Conservation (phyloP, 2,113 vertebrate species). For the Prinia subflava region DNA sequence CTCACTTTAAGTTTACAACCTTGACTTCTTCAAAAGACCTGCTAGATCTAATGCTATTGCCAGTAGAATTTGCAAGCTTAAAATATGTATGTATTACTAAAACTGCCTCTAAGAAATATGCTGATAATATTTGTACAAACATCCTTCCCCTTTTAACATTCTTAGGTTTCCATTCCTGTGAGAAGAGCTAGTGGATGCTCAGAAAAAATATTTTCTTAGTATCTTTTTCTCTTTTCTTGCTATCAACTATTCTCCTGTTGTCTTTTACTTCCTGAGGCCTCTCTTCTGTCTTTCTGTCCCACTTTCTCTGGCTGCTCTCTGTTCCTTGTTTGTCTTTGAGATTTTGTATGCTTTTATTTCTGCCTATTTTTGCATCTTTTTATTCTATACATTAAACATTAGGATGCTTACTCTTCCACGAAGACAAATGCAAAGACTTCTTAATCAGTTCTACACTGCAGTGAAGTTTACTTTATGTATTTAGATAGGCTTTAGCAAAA, state of each 20-base stretch:
- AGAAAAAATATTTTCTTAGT: neutral
- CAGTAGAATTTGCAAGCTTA: neutral
- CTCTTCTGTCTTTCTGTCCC: neutral
- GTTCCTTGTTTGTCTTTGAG: neutral
- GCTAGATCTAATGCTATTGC: neutral
- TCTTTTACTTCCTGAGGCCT: neutral
- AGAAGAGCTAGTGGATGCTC: neutral
- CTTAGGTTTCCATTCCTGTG: neutral
- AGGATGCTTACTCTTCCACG: neutral
- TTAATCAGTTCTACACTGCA: neutral
- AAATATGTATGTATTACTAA: neutral
- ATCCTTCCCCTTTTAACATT: neutral
- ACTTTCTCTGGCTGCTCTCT: neutral
- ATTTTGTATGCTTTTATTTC: neutral
- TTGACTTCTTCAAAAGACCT: neutral
- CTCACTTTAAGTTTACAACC: neutral
- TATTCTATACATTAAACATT: constrained; percentile 15
- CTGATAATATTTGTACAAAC: neutral
- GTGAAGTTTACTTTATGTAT: neutral
- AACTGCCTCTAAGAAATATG: neutral
- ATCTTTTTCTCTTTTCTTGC: neutral
- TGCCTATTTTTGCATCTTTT: neutral
- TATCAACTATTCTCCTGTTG: neutral
- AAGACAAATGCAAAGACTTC: neutral
- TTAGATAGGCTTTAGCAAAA: neutral